Base-by-base conservation (phyloP, 2,797 vertebrate species). In the Halcyon badia region DNA sequence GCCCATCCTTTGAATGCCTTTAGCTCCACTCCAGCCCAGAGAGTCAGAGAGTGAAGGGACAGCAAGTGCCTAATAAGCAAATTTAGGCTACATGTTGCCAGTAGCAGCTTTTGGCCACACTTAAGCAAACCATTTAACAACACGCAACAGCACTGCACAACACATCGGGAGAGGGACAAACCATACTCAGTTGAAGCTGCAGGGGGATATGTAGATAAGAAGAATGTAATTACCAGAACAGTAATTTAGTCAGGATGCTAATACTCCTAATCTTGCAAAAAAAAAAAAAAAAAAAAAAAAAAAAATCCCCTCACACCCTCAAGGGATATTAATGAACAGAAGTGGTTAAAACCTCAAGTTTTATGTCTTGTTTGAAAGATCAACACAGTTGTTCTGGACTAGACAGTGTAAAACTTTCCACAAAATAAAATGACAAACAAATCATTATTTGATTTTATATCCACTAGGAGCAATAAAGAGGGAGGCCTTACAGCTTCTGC, bases 341-440 rank as follows among this genome's bases (percentile, higher is more conserved):
- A 94, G 62, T 77, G 81, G 80, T 94, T 87, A 72, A 93, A 88
- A 76, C 30, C 54, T 92, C 33, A 69, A 84, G 41, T 85, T 97
- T 93, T 94, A 90, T 87, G 60, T 80, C 49, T 96, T 7, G 3
- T 93, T 94, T 93, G 81, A 92, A 96, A 94, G 77, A 95, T 46
- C 86, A 87, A 89, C 83, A 87, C 35, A 70, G 44, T 95, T 91
- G 54, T 89, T 92, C 69, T 91, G 64, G 79, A 57, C 91, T 80
- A 94, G 72, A 88, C 57, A 87, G 75, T 85, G 60, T 91, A 93
- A 94, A 92, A 94, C 56, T 89, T 96, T 78, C 91, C 70, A 92
- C 91, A 90, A 96, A 97, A 93, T 64, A 92, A 94, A 94, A 94
- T 77, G 41, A 87, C 87, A 96, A 96, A 95, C 75, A 93, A 95